A percentile compares a stretch with the other conserved stretches of the same genome.
phyloP scores from a whole-genome alignment of 2,113 vertebrate genomes.

The Aramus guarauna region DNA sequence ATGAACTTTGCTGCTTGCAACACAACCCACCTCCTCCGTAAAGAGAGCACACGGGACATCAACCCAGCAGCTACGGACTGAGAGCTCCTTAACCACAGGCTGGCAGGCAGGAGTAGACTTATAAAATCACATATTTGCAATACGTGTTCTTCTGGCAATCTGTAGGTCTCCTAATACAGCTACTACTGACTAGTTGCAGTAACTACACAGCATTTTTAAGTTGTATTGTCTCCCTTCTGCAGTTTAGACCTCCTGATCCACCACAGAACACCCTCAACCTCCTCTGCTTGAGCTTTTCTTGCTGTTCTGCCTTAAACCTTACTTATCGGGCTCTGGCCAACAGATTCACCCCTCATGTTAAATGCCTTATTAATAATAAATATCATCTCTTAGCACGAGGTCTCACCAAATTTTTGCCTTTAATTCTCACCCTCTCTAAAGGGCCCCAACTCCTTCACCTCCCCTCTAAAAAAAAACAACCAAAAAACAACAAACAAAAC shows the following conservation, averaged over 20 bases:
- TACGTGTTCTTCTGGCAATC: not conserved
- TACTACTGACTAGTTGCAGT: not conserved
- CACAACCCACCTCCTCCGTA: not conserved
- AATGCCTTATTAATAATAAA: not conserved
- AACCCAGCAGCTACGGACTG: not conserved
- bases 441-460: not conserved
- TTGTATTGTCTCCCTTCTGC: not conserved
- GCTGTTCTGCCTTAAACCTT: not conserved
- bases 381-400: not conserved
- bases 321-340: not conserved
- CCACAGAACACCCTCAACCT: not conserved
- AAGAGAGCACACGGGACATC: not conserved
- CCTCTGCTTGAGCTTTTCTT: not conserved
- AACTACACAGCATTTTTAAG: not conserved
- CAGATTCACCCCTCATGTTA: not conserved
- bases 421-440: not conserved
- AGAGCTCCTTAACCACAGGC: not conserved
- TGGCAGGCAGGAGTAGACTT: not conserved
- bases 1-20: slow-evolving; percentile 34
- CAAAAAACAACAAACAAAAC: too few species aligned
- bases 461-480: too few species aligned
- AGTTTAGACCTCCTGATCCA: not conserved
- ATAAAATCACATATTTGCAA: not conserved
- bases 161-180: not conserved
- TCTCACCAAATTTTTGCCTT: not conserved